Evolutionary conservation across 2,797 vertebrate species (phyloP).

Genomic region (Ceryle rudis): DNA sequence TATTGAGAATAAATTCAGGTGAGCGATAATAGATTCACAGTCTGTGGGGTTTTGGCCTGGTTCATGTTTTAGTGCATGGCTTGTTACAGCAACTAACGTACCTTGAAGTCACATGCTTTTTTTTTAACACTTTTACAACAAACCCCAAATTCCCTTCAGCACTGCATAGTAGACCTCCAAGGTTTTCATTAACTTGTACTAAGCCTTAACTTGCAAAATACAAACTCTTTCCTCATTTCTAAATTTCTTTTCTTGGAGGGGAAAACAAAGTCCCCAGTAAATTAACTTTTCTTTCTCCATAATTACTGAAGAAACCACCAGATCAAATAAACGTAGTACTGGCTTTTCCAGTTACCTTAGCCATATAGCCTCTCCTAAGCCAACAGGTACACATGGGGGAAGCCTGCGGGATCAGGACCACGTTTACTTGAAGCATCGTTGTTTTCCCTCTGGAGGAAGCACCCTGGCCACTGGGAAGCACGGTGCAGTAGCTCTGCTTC

Average conservation of each 20-base stretch:
- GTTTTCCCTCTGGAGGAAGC: neutral
- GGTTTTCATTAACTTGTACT: accelerated
- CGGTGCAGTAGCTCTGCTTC: neutral
- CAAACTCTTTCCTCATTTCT: neutral
- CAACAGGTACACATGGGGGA: accelerated
- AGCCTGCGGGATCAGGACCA: neutral
- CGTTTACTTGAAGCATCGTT: accelerated
- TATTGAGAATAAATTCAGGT: neutral
- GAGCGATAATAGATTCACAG: neutral
- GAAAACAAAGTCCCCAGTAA: neutral
- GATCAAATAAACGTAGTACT: accelerated
- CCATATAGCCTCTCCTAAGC: accelerated
- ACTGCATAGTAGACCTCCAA: neutral
- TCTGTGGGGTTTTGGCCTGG: neutral
- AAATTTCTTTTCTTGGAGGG: neutral
- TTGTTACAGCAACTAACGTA: neutral
- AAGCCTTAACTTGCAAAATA: neutral
- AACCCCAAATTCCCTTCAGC: neutral
- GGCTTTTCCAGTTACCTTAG: neutral
- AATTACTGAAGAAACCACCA: neutral
- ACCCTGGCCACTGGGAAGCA: accelerated
- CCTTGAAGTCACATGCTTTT: neutral
- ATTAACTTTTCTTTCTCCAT: neutral
- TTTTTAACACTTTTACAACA: neutral
- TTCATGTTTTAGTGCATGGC: neutral